These are phyloP conservation scores for Meloidogyne chitwoodi DNA, from an alignment of 1,140 invertebrate species.

Conservation along the genomic window DNA sequence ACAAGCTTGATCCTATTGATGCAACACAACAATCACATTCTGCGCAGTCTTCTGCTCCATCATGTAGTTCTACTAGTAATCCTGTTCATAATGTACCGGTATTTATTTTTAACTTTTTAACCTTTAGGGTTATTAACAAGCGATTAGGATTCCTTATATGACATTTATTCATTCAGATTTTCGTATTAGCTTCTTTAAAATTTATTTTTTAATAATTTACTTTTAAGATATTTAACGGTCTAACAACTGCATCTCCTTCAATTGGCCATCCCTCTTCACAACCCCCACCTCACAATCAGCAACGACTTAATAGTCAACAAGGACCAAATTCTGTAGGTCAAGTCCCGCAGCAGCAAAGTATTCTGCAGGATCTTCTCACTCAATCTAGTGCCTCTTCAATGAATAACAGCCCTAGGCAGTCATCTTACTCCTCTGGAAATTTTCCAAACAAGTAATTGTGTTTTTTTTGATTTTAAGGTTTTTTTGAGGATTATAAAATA, in stretches of 20 bases:
- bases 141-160: no score
- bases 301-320: neutral
- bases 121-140: no score
- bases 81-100: neutral
- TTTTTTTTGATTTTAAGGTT: neutral
- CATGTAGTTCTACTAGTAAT: neutral
- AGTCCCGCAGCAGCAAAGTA: conserved; percentile 1
- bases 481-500: no score
- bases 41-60: neutral
- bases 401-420: neutral
- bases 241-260: conserved; percentile 7
- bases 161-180: no score
- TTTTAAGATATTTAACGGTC: neutral
- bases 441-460: conserved; percentile 3
- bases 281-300: neutral
- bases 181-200: no score
- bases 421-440: neutral
- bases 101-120: neutral
- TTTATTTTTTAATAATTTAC: no score
- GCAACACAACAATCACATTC: conserved; percentile 2
- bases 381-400: conserved; percentile 7
- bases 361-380: conserved; percentile 1
- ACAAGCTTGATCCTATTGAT: conserved; percentile 25
- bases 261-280: neutral
- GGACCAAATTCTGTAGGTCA: neutral